Evolutionary conservation across 2,888 invertebrate genomes (phyloP), one percentile per base, ranked within the genome.

Genomic region (Panopea generosa): DNA sequence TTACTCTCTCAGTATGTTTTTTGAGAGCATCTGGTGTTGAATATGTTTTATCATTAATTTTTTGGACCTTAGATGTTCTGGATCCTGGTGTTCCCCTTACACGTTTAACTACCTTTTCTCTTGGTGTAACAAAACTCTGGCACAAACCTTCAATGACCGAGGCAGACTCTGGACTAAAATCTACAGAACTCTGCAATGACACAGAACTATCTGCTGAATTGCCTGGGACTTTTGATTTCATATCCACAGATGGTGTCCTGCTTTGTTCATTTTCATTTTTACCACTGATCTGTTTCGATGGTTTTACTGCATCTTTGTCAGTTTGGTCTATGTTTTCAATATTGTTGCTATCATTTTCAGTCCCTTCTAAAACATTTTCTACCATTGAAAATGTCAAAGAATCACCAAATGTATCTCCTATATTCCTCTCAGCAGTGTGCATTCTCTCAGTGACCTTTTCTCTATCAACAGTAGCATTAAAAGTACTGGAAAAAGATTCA

Each of bases 351-450:
- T 33, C 33, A 7, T 4, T 33, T 11, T 33, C 33, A n/a, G 22
- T 29, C 60, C 66, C 78, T 33, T 73, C 81, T 26, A 87, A 56
- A 16, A 86, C 80, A 45, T 84, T 82, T 49, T 89, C 87, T 53
- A 89, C 74, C 84, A 89, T 84, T 20, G 89, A 87, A 29, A 85
- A 62, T n/a, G 87, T 87, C n/a, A 88, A 67, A 14, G 89, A 89
- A 71, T 88, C 87, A 47, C 73, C 71, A 60, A 86, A 70, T 18
- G 65, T 27, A 43, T 83, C 76, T 22, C 27, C 55, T 26, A 45
- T 59, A 38, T n/a, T 43, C 7, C 1, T 14, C 14, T 76, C 70
- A 52, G 49, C 22, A 14, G 16, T 9, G 18, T 47, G 52, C 3
- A n/a, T 43, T 0, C 29, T 14, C n/a, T 56, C 20, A 29, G 59